A percentile compares a stretch with the other conserved stretches of the same genome.
phyloP scores from a whole-genome alignment of 37 sponge, comb jelly and placozoan genomes.

The Agelas oroides region DNA sequence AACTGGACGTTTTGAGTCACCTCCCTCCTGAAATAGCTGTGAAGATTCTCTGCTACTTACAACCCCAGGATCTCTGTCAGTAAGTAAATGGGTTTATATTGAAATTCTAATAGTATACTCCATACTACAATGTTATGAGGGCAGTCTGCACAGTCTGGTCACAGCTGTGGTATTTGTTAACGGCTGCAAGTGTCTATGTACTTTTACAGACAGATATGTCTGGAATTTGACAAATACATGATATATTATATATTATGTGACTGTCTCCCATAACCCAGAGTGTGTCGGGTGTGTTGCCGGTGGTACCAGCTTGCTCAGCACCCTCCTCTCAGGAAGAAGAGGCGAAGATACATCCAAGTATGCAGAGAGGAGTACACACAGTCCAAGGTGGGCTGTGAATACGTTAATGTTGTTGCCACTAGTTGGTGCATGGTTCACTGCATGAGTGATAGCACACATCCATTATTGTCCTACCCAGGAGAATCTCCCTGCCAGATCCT shows the following conservation, averaged over 20 bases:
- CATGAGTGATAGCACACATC: too few species aligned
- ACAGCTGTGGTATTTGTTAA: too few species aligned
- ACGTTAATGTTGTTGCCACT: too few species aligned
- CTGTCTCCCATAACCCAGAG: conserved; percentile 8
- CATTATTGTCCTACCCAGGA: too few species aligned
- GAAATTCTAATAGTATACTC: too few species aligned
- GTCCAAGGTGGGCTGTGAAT: conserved; percentile 22
- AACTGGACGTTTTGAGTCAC: conserved; percentile 26
- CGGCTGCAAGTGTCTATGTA: too few species aligned
- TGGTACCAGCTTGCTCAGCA: conserved; percentile 41
- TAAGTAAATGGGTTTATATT: conserved; percentile 39
- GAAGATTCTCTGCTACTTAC: conserved; percentile 30
- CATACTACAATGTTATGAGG: too few species aligned
- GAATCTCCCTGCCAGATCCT: neutral
- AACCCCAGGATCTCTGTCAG: conserved; percentile 49
- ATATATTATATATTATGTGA: too few species aligned
- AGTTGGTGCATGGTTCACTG: too few species aligned
- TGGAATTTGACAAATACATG: too few species aligned
- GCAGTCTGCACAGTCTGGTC: too few species aligned
- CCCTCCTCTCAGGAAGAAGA: neutral
- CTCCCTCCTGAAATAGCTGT: conserved; percentile 49
- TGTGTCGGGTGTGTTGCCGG: conserved; percentile 27
- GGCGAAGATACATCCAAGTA: conserved; percentile 12
- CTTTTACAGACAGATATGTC: too few species aligned
- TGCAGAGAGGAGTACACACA: conserved; percentile 20